Evolutionary conservation across 2,888 invertebrate species (phyloP).

Genomic region (Cheilosia vulpina): DNA sequence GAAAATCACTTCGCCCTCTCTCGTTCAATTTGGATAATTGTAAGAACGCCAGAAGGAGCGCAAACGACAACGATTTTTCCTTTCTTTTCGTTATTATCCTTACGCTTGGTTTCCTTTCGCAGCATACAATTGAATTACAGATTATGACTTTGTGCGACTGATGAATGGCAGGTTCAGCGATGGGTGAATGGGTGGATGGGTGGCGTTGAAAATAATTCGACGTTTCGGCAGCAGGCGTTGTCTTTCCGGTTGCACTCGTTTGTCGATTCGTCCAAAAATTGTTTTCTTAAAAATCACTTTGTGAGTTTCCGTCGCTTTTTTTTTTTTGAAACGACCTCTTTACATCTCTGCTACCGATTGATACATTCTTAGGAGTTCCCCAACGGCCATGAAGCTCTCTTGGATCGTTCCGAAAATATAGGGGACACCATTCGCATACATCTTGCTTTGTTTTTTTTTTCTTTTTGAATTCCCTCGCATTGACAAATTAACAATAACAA

Average conservation of each 20-base stretch:
- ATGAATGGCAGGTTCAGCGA: slow-evolving; percentile 16
- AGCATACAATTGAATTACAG: slow-evolving; percentile 46
- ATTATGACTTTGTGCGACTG: slow-evolving; percentile 48
- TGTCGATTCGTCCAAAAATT: too few relatives aligned
- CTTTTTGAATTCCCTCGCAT: not conserved
- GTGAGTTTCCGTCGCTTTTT: too few relatives aligned
- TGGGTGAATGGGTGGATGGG: slow-evolving; percentile 22
- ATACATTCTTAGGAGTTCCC: too few relatives aligned
- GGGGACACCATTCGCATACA: not conserved
- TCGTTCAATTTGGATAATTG: slow-evolving; percentile 59
- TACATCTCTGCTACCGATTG: too few relatives aligned
- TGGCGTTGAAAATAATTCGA: not conserved
- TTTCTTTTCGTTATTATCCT: slow-evolving; percentile 10
- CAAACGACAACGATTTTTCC: slow-evolving; percentile 1
- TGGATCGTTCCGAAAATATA: too few relatives aligned
- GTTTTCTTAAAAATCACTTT: too few relatives aligned
- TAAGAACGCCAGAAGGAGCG: slow-evolving; percentile 51
- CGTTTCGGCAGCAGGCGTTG: too few relatives aligned
- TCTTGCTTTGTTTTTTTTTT: not conserved
- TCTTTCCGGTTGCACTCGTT: too few relatives aligned
- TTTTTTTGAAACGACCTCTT: too few relatives aligned
- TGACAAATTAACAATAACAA: slow-evolving; percentile 11
- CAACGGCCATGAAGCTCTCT: too few relatives aligned
- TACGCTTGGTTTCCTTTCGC: slow-evolving; percentile 21
- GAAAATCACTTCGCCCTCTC: slow-evolving; percentile 21